Evolutionary conservation across 2,797 vertebrate genomes (phyloP), one percentile per base, ranked within the genome.

Genomic region (Dendrocincla fuliginosa): DNA sequence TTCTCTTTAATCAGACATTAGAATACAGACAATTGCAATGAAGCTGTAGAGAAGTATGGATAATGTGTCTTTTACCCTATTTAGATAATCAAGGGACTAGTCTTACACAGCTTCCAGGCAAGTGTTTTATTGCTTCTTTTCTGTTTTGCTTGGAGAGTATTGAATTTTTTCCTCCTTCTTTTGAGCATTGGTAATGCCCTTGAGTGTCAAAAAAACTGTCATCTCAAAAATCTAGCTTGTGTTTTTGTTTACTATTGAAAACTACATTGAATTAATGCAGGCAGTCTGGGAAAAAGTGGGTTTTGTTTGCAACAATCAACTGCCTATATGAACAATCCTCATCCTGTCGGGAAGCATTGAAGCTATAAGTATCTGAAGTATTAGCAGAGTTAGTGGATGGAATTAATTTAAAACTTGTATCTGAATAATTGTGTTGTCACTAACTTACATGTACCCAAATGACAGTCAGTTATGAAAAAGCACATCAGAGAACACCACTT

Each of bases 171-270:
- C 10, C 16, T 79, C 10, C 68, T 77, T 16, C 33, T 85, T 94
- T 87, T 39, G 27, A 85, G 27, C 4, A n/a, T 0, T 64, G 16
- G 5, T 49, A 89, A 80, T 70, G 60, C 41, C 60, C 60, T 39
- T 13, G 56, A 83, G 47, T 80, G 41, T 20, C 10, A 47, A 87
- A 86, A 90, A 85, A 4, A 2, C 68, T 83, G 56, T 57, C 71
- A 74, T 56, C 47, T 92, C 75, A 83, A 89, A 59, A 80, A 44
- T 85, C 32, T 32, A 50, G 7, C 16, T 95, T 91, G 41, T 74
- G 15, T 85, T 93, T 80, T 18, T 64, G 92, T 93, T 94, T 61
- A 56, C 27, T 91, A 57, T 86, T 71, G 60, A 77, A 95, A 95
- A 64, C 37, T 78, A 41, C 46, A 64, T 11, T 81, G 83, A 85